Evolutionary conservation across 2,113 vertebrate genomes (phyloP).

Genomic region (Urocynchramus pylzowi): DNA sequence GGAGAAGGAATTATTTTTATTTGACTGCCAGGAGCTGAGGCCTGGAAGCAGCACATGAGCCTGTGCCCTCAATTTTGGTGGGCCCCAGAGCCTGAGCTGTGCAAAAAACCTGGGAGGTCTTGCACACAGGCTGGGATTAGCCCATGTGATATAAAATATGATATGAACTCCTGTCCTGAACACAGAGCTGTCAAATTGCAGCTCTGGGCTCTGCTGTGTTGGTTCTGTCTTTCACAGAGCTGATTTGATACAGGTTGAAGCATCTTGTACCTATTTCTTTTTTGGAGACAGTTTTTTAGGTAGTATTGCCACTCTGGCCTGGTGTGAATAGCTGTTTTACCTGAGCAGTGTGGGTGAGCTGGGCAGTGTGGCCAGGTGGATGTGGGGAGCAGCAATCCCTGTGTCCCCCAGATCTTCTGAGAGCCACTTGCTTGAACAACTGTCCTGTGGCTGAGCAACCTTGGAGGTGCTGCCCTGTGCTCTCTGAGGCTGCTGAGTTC

Average conservation of each 20-base stretch:
- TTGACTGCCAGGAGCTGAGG: neutral
- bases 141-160: neutral
- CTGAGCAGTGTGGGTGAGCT: neutral
- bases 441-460: neutral
- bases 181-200: neutral
- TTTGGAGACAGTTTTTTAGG: neutral
- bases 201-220: neutral
- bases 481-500: neutral
- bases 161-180: neutral
- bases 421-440: neutral
- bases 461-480: neutral
- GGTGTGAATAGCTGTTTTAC: neutral
- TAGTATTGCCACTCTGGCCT: neutral
- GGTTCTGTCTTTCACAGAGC: neutral
- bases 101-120: neutral
- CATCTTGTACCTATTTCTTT: neutral
- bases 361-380: neutral
- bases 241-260: neutral
- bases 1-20: neutral
- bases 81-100: neutral
- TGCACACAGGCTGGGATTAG: neutral
- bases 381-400: neutral
- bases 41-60: neutral
- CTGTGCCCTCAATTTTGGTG: neutral
- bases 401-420: neutral